A percentile compares a stretch with the other conserved stretches of the same genome.
Conservation (phyloP, 1,140 invertebrate species). For the Micrasema minimum region DNA sequence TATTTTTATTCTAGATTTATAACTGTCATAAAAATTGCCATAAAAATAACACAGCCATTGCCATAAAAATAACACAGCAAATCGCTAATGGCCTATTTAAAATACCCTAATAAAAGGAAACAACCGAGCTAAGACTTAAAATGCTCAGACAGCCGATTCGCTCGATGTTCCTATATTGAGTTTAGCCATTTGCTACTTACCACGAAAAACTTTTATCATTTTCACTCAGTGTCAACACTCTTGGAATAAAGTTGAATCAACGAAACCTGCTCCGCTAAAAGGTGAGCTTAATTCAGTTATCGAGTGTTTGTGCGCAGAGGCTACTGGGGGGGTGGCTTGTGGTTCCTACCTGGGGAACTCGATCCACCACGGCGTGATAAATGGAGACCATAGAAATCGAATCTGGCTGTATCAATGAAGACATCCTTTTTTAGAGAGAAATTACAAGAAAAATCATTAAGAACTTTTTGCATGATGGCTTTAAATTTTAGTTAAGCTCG, state of each 20-base stretch:
- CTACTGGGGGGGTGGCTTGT: conserved; percentile 17
- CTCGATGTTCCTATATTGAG: conserved; percentile 43
- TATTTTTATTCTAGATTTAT: too few species aligned
- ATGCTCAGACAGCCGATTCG: neutral
- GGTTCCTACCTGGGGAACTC: conserved; percentile 37
- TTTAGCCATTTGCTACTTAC: conserved; percentile 50
- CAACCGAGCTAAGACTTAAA: too few species aligned
- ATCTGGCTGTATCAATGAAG: conserved; percentile 25
- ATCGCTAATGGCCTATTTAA: too few species aligned
- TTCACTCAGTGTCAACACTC: conserved; percentile 44
- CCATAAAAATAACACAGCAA: too few species aligned
- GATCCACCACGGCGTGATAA: conserved; percentile 11
- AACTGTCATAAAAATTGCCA: too few species aligned
- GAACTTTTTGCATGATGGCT: too few species aligned
- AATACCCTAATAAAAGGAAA: too few species aligned
- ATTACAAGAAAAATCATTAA: conserved; percentile 17
- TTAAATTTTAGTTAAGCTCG: too few species aligned
- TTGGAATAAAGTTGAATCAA: conserved; percentile 41
- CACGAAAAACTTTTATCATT: conserved; percentile 50
- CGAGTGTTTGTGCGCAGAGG: conserved; percentile 14
- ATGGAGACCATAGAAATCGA: conserved; percentile 6
- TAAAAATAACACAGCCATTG: too few species aligned
- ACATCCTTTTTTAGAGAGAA: conserved; percentile 17
- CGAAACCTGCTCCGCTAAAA: conserved; percentile 32
- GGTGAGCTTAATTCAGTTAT: conserved; percentile 48